Base-by-base conservation (phyloP, 2,797 vertebrate genomes). In the Uromys caudimaculatus region DNA sequence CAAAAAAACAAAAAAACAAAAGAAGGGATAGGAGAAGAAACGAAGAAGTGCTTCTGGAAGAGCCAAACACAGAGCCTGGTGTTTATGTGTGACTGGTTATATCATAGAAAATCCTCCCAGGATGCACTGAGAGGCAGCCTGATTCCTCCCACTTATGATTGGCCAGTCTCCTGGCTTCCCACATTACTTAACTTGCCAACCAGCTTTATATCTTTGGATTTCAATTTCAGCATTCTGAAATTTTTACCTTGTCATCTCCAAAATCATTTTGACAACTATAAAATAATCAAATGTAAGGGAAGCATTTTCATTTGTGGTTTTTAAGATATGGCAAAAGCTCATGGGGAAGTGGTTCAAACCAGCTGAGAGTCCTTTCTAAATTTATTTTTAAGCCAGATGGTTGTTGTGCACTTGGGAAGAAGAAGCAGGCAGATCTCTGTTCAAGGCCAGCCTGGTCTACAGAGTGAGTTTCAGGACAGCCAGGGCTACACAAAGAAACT, bases 31-130 rank as follows among this genome's bases (percentile, higher is more conserved):
- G 4, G 50, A 4, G 1, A 0, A 35, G 44, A n/a, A 24, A 76
- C 29, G 29, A 14, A n/a, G 32, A 16, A 1, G 2, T 3, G 3
- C 60, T 77, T 21, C 2, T 0, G n/a, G 35, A 41, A 58, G 60
- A 35, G 21, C 13, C 41, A 38, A 13, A 27, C 19, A 32, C 8
- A 8, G 24, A 56, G 35, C 23, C 50, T 21, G 85, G 32, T 27
- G 1, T 7, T 9, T 17, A 0, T 0, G 1, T 2, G 1, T 16
- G 11, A 2, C 0, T 11, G 23, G 1, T 0, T 3, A 11, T 9
- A 5, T 8, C 78, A 1, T 0, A 11, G 71, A 56, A 5, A 0
- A 17, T 10, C 24, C 29, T 77, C 35, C 75, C 38, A 32, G 32
- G 24, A 5, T 12, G 58, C 47, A 23, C 27, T 12, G 0, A 1